phyloP scores from a whole-genome alignment of 2,797 vertebrate species.

The Pteropus rufus region DNA sequence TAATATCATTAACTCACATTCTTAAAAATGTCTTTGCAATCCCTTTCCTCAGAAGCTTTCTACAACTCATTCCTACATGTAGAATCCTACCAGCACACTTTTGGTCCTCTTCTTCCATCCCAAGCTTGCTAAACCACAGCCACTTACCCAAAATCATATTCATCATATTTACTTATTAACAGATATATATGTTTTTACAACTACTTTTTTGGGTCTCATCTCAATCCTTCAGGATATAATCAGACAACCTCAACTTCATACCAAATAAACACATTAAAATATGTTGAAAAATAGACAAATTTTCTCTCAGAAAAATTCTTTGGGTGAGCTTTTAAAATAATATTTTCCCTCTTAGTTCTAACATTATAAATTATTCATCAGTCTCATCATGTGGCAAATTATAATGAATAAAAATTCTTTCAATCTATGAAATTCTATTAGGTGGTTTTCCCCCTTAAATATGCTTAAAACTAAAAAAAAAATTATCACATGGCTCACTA shows the following conservation, averaged over 20 bases:
- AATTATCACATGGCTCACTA: not conserved
- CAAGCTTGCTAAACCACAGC: not conserved
- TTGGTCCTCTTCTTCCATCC: not conserved
- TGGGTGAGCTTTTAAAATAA: slow-evolving; percentile 21
- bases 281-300: not conserved
- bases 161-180: not conserved
- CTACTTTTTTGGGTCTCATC: not conserved
- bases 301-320: not conserved
- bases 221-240: not conserved
- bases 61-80: not conserved
- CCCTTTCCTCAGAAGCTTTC: not conserved
- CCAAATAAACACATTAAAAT: not conserved
- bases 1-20: not conserved
- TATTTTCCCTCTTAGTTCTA: slow-evolving; percentile 24
- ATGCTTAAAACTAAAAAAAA: slow-evolving; percentile 2
- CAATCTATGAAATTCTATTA: slow-evolving; percentile 15
- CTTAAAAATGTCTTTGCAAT: not conserved
- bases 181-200: not conserved
- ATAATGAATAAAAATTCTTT: slow-evolving; percentile 26
- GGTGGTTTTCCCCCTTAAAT: not conserved
- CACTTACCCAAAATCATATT: not conserved
- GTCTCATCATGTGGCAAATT: slow-evolving; percentile 37
- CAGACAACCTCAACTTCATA: not conserved
- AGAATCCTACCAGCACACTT: not conserved
- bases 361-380: slow-evolving; percentile 32